Conservation (phyloP, 2,888 invertebrate genomes). For the Machimus rusticus region DNA sequence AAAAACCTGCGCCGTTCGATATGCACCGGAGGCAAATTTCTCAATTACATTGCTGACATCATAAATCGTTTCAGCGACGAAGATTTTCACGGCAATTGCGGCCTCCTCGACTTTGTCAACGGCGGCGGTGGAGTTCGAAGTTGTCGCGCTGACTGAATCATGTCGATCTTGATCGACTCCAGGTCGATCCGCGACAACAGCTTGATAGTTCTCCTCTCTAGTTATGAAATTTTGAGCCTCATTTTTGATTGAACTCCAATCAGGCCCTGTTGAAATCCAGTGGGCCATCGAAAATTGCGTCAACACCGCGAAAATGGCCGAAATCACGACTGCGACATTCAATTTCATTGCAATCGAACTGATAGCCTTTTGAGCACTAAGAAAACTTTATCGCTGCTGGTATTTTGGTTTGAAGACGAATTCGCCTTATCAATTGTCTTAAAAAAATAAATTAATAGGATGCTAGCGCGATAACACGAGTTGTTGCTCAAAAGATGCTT, state of each 20-base stretch:
- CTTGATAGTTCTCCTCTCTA: background rate
- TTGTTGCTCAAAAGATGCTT: background rate
- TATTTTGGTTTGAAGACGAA: background rate
- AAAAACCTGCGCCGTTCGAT: background rate
- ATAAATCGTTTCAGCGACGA: constrained; percentile 21
- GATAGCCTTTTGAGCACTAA: background rate
- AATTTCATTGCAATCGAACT: background rate
- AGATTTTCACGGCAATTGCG: background rate
- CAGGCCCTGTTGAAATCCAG: background rate
- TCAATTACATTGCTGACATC: background rate
- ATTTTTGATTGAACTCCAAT: background rate
- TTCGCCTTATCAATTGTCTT: background rate
- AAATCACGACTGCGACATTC: background rate
- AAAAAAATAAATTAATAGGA: background rate
- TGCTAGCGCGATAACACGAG: background rate
- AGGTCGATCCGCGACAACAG: background rate
- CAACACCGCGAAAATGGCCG: background rate
- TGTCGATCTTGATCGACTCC: background rate
- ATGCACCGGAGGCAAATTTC: background rate
- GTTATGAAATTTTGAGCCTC: background rate
- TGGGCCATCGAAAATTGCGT: background rate
- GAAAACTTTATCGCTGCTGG: background rate
- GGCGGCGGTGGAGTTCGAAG: background rate
- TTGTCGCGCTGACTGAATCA: background rate
- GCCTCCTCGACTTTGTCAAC: background rate